phyloP scores from a whole-genome alignment of 2,797 vertebrate genomes.

The Notoglanidium macrostoma region DNA sequence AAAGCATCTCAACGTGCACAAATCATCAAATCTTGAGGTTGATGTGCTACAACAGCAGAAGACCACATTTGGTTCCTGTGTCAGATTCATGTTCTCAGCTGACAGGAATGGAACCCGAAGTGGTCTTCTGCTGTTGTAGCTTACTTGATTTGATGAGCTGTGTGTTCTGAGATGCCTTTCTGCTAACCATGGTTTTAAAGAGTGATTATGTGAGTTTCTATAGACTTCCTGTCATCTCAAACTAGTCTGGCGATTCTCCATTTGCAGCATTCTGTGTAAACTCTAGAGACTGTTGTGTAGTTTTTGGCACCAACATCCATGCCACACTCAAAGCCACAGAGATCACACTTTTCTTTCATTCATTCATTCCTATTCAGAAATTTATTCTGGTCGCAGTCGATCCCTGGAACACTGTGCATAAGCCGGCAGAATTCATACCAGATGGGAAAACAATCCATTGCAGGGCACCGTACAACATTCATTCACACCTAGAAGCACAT shows the following conservation, averaged over 20 bases:
- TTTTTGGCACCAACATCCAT: background rate
- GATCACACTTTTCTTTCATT: no score
- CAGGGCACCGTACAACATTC: background rate
- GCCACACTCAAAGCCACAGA: no score
- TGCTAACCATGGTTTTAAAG: background rate
- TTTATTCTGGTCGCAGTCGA: background rate
- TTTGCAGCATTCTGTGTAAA: background rate
- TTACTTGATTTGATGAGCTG: no score
- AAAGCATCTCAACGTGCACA: background rate
- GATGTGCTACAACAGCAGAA: background rate
- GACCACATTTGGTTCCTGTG: background rate
- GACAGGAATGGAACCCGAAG: background rate
- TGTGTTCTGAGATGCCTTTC: background rate
- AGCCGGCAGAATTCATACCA: background rate
- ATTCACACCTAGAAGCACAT: background rate
- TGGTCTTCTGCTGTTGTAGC: background rate
- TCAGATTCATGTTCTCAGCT: background rate
- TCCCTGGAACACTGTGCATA: background rate
- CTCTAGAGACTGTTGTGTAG: background rate
- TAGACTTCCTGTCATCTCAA: background rate
- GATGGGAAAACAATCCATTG: background rate
- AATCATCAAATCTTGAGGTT: background rate
- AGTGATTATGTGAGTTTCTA: background rate
- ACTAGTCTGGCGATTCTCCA: background rate
- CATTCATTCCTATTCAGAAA: background rate